Conservation (phyloP, 2,888 invertebrate genomes). For the Morpho achilles region DNA sequence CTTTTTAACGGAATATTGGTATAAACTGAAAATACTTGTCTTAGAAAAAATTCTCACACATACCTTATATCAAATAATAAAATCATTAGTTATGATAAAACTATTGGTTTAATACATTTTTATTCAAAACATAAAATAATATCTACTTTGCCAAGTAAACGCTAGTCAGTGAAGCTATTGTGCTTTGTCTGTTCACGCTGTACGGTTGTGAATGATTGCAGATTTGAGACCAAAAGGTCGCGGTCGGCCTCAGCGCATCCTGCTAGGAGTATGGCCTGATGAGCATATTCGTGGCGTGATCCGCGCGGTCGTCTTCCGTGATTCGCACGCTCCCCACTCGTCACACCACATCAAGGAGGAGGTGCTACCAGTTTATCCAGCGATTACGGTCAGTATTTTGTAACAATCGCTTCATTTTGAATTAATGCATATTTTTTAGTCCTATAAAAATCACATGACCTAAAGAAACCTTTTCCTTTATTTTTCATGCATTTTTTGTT, state of each 20-base stretch:
- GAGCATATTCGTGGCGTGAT: conserved; percentile 96
- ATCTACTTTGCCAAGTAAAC: conserved; percentile 9
- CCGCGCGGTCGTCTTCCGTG: conserved; percentile 94
- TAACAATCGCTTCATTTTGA: conserved; percentile 14
- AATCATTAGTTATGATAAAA: too few relatives aligned
- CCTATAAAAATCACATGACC: conserved; percentile 16
- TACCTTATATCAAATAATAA: too few relatives aligned
- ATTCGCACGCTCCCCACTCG: conserved; percentile 84
- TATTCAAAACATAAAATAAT: background rate
- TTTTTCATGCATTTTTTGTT: conserved; percentile 24
- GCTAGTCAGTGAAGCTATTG: conserved; percentile 14
- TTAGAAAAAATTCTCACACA: too few relatives aligned
- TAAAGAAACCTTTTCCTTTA: conserved; percentile 18
- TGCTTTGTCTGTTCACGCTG: conserved; percentile 65
- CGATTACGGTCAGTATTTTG: conserved; percentile 72
- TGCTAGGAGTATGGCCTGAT: conserved; percentile 95
- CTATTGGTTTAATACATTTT: background rate
- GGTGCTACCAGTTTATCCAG: conserved; percentile 63
- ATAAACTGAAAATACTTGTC: too few relatives aligned
- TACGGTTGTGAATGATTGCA: conserved; percentile 75
- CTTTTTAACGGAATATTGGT: too few relatives aligned
- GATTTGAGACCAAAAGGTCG: conserved; percentile 95
- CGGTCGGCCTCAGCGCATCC: conserved; percentile 93
- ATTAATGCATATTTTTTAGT: conserved; percentile 4
- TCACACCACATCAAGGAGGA: conserved; percentile 90